Percentiles rank a stretch among this genome's conserved stretches.
These are phyloP conservation scores for Campoplex capitator DNA, from an alignment of 2,888 invertebrate species.

Conservation along the genomic window DNA sequence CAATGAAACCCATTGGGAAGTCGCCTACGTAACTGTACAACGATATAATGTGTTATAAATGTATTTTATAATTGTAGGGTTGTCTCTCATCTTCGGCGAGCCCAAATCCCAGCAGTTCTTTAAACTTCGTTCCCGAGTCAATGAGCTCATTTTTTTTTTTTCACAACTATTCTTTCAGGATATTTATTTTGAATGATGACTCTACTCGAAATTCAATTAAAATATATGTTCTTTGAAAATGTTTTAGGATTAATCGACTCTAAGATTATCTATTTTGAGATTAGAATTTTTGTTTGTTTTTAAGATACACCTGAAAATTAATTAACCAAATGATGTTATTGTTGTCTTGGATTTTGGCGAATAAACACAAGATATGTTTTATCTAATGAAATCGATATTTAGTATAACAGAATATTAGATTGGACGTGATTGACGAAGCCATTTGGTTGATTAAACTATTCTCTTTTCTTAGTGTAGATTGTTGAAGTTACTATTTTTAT, in stretches of 20 bases:
- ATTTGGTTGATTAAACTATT: too few relatives aligned
- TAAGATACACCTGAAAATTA: background rate
- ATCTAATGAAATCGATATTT: too few relatives aligned
- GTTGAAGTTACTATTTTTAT: background rate
- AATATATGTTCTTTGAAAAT: background rate
- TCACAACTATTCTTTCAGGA: background rate
- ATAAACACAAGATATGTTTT: too few relatives aligned
- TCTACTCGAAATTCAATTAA: background rate
- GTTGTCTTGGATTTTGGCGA: too few relatives aligned
- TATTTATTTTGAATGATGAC: background rate
- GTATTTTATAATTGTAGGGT: constrained; percentile 21
- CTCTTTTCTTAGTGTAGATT: too few relatives aligned
- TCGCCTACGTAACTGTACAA: constrained; percentile 70
- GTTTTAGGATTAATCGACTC: background rate
- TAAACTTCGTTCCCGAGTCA: constrained; percentile 8
- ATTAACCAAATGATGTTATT: too few relatives aligned
- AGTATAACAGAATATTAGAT: too few relatives aligned
- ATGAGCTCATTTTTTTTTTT: background rate
- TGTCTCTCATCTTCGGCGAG: background rate
- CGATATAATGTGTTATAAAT: constrained; percentile 29
- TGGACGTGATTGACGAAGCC: too few relatives aligned
- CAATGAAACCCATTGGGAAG: constrained; percentile 54
- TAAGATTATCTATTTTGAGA: background rate
- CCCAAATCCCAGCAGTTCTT: constrained; percentile 1
- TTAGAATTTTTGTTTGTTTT: background rate